Base-by-base conservation (phyloP, 2,888 invertebrate genomes). In the Pristionchus arcanus region DNA sequence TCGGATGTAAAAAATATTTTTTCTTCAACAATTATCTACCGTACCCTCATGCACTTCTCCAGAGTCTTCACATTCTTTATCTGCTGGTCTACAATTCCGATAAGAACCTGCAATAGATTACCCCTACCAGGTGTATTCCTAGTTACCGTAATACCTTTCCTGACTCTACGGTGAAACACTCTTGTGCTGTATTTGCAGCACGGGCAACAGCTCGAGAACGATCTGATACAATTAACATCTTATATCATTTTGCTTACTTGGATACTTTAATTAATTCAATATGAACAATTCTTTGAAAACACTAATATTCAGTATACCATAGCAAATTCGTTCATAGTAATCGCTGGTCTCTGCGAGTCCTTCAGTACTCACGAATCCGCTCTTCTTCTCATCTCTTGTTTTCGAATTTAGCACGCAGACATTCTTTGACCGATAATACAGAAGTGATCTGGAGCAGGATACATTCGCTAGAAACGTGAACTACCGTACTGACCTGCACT, bases 41-140 rank as follows among this genome's bases (percentile, higher is more conserved):
- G 92, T 42, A 92, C 91, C 34, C 89, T 71, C 81, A 92, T 90
- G 85, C 93, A 93, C 28, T 92, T 91, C 21, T 90, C 89, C 13
- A 92, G 83, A 31, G 91, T 89, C 53, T 90, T 89, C 66, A 92
- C 91, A 88, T 92, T 92, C 85, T 92, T 91, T 42, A 93, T 90
- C n/a, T 92, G 89, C 90, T 93, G 92, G 87, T 93, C 93, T 2
- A 93, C 93, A 37, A 93, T 92, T 77, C 93, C 93, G 53, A 93
- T 92, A 25, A 93, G 90, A 13, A 92, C 91, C 91, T 92, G 37
- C 49, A 83, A 42, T 21, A 25, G n/a, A 34, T 31, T 31, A 1
- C 9, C 25, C 37, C 25, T 63, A 42, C 42, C 13, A n/a, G 11
- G 0, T 11, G 7, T 37, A 77, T 13, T 53, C 16, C 55, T 21